Base-by-base conservation (phyloP, 2,888 invertebrate genomes). In the Diplolepis rosae region DNA sequence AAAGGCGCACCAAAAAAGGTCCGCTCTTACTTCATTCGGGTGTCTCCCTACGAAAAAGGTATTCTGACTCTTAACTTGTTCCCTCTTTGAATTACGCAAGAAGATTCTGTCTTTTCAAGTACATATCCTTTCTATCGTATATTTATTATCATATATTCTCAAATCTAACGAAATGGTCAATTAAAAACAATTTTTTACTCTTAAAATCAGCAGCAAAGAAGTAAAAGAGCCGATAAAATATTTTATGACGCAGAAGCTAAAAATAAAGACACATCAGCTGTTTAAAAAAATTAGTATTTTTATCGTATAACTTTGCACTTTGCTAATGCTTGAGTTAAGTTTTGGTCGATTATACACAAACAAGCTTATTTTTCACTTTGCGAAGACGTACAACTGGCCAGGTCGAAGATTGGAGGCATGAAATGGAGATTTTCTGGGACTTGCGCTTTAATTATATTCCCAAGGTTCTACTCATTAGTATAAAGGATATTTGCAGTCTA, bases 391-490 rank as follows among this genome's bases (percentile, higher is more conserved):
- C 5, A 27, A 51, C 7, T 4, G n/a, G 9, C 9, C 45, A 45
- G 45, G 45, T 18, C 2, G 18, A 45, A 18, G 18, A 45, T 7
- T 15, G 1, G 18, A 45, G 18, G 3, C 18, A 18, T 45, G n/a
- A 51, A 51, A 51, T 4, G 18, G 18, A 48, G n/a, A 27, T n/a
- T 51, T 9, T 5, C 5, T 27, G n/a, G 24, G 27, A 27, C 27
- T 51, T 51, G 6, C 6, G 28, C 28, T 7, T 18, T 30, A 52
- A 52, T 30, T n/a, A n/a, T 13, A 18, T 52, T 15, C 30, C 15
- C 15, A 30, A 52, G 52, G 27, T 1, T 3, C 15, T 52, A 30
- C 52, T 52, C 52, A 52, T 52, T 52, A 52, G 51, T 27, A 51
- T n/a, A 27, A n/a, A 27, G 1, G 27, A 6, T 13, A 27, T 18